Conservation (phyloP, 2,113 vertebrate species). For the Austrofundulus limnaeus region DNA sequence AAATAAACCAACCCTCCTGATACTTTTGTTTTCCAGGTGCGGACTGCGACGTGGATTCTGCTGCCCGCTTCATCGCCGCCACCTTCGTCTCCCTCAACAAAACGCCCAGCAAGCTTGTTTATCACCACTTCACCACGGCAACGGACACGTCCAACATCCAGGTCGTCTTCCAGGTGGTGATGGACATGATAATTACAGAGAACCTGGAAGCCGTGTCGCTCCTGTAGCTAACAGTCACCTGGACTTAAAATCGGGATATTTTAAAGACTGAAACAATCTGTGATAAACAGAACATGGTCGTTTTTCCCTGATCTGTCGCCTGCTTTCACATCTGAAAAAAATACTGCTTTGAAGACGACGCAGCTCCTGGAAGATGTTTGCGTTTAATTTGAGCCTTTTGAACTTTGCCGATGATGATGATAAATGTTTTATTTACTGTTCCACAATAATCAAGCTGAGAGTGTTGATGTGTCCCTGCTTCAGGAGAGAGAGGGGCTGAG, state of each 20-base stretch:
- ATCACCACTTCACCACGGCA: slow-evolving; percentile 82
- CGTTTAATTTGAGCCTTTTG: slow-evolving; percentile 5
- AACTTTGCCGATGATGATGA: not conserved
- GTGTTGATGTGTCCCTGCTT: slow-evolving; percentile 9
- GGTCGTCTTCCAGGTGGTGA: slow-evolving; percentile 83
- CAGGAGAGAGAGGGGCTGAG: slow-evolving; percentile 31
- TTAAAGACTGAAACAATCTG: slow-evolving; percentile 6
- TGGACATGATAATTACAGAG: slow-evolving; percentile 82
- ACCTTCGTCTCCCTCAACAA: slow-evolving; percentile 73
- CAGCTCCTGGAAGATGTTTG: not conserved
- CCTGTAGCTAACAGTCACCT: slow-evolving; percentile 47
- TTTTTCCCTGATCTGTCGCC: no score
- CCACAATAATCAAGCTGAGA: slow-evolving; percentile 19
- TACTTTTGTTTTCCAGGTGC: slow-evolving; percentile 63
- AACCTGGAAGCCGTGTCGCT: slow-evolving; percentile 81
- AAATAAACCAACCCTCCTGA: no score
- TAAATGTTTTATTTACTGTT: slow-evolving; percentile 31
- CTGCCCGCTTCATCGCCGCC: slow-evolving; percentile 76
- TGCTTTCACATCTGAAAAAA: not conserved
- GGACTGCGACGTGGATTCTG: slow-evolving; percentile 79
- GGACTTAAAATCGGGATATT: not conserved
- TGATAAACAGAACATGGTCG: not conserved
- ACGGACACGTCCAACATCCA: slow-evolving; percentile 83
- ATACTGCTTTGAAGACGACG: no score
- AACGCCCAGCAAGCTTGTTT: slow-evolving; percentile 72